These are phyloP conservation scores for Neogale vison DNA, from an alignment of 2,113 vertebrate genomes.

Conservation along the genomic window DNA sequence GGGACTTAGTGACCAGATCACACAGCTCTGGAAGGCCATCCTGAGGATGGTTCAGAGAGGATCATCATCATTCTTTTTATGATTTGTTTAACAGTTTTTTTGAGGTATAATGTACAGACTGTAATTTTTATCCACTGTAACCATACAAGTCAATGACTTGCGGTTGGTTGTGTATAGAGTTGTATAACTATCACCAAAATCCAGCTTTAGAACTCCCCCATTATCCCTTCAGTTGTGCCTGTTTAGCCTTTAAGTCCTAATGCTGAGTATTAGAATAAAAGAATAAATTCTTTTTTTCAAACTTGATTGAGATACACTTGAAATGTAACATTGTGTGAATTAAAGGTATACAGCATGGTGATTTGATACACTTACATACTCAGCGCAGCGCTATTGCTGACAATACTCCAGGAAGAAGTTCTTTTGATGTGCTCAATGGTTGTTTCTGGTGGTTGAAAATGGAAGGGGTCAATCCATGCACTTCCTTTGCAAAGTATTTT, in stretches of 20 bases:
- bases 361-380: neutral
- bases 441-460: neutral
- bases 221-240: neutral
- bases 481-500: neutral
- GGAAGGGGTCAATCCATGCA: neutral
- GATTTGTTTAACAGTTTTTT: neutral
- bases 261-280: neutral
- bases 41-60: neutral
- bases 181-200: neutral
- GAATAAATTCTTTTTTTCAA: neutral
- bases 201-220: neutral
- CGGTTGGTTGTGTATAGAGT: neutral
- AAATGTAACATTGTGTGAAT: neutral
- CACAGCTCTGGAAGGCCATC: neutral
- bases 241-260: neutral
- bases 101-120: neutral
- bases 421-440: neutral
- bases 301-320: neutral
- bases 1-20: neutral
- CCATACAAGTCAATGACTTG: neutral
- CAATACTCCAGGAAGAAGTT: neutral
- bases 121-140: neutral
- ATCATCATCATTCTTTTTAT: neutral
- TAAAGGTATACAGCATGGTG: neutral
- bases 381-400: neutral